Evolutionary conservation across 2,113 vertebrate genomes (phyloP).

Genomic region (Oncorhynchus nerka): DNA sequence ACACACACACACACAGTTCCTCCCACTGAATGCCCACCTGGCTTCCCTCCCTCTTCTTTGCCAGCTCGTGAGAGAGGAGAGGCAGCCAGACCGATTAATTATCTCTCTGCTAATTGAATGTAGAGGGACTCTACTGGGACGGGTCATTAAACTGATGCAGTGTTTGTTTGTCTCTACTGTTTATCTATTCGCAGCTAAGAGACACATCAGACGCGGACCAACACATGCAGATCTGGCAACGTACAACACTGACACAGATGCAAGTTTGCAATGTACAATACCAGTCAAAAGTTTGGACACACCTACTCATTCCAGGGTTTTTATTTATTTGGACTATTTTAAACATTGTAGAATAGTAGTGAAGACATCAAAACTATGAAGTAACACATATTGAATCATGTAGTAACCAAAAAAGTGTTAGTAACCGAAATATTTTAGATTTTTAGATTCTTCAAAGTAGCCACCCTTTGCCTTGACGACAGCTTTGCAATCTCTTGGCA

Average conservation of each 20-base stretch:
- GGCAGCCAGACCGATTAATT: slow-evolving; percentile 75
- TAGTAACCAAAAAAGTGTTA: too few relatives aligned
- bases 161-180: slow-evolving; percentile 74
- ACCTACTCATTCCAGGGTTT: too few relatives aligned
- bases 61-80: slow-evolving; percentile 64
- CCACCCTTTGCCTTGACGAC: too few relatives aligned
- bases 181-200: slow-evolving; percentile 69
- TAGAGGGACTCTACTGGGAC: slow-evolving; percentile 74
- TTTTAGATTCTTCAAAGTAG: too few relatives aligned
- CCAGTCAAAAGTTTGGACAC: too few relatives aligned
- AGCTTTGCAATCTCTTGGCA: too few relatives aligned
- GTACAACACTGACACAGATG: neutral
- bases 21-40: slow-evolving; percentile 67
- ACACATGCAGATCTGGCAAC: neutral
- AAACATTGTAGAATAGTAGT: too few relatives aligned
- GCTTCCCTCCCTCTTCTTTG: slow-evolving; percentile 60
- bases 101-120: slow-evolving; percentile 77
- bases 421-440: too few relatives aligned
- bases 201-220: slow-evolving; percentile 54
- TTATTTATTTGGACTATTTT: too few relatives aligned
- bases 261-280: neutral
- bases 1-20: slow-evolving; percentile 17
- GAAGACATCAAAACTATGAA: too few relatives aligned
- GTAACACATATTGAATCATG: too few relatives aligned
- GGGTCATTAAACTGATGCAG: slow-evolving; percentile 74